Percentiles rank a stretch among this genome's conserved stretches.
Conservation (phyloP, 2,888 invertebrate genomes). For the Lasioglossum morio region DNA sequence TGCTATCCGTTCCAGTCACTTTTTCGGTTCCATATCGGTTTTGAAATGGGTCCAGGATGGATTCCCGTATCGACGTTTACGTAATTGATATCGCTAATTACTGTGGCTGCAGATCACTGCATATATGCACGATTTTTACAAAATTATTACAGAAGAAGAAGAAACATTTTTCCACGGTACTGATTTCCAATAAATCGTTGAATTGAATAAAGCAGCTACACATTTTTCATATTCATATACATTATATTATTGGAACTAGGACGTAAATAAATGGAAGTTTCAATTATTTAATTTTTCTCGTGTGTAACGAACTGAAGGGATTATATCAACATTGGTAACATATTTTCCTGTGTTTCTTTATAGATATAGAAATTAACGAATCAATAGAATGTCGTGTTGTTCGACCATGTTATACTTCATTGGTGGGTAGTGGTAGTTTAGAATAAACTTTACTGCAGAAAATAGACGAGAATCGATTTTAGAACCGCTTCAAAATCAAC, state of each 20-base stretch:
- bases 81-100: slow-evolving; percentile 6
- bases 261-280: background rate
- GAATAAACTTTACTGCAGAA: background rate
- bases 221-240: background rate
- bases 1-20: background rate
- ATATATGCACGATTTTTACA: background rate
- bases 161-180: background rate
- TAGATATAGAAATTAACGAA: background rate
- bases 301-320: background rate
- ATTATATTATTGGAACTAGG: background rate
- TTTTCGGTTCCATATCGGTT: background rate
- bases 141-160: background rate
- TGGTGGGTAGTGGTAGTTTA: background rate
- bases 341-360: background rate
- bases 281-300: background rate
- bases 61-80: background rate
- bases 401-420: background rate
- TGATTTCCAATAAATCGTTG: background rate
- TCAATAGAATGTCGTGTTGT: background rate
- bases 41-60: background rate
- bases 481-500: background rate
- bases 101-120: background rate
- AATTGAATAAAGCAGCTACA: background rate
- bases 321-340: background rate
- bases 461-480: too few species aligned